Percentiles rank a stretch among this genome's conserved stretches.
Conservation (phyloP, 92 coral and sea anemone genomes). For the Desmophyllum pertusum region DNA sequence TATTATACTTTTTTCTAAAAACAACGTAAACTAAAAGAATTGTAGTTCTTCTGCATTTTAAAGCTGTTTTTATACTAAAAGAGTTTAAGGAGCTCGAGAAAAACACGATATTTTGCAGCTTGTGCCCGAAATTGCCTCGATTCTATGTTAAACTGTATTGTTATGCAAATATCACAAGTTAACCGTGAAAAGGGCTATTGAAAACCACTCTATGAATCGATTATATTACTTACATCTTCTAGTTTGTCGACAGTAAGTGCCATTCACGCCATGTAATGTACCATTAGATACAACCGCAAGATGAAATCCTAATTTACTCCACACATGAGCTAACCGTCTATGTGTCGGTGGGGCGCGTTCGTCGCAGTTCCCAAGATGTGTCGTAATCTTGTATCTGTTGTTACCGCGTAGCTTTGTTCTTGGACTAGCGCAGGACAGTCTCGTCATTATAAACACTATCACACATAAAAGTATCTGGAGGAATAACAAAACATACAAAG, state of each 20-base stretch:
- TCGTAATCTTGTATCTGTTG: neutral
- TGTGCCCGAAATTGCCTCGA: too few species aligned
- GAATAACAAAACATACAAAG: neutral
- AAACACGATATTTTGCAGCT: too few species aligned
- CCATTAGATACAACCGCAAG: constrained; percentile 58
- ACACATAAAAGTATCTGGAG: constrained; percentile 19
- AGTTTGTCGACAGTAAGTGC: constrained; percentile 49
- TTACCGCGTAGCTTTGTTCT: constrained; percentile 1
- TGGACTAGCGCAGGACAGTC: constrained; percentile 14
- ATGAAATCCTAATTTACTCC: constrained; percentile 68
- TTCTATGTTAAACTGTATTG: too few species aligned
- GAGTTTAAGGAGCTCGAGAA: too few species aligned
- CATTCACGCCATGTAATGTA: constrained; percentile 53
- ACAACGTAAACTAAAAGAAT: too few species aligned
- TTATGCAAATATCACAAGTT: too few species aligned
- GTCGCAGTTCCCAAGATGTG: constrained; percentile 14
- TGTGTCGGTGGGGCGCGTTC: constrained; percentile 49
- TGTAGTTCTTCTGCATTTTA: too few species aligned
- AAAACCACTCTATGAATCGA: too few species aligned
- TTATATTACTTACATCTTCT: constrained; percentile 63
- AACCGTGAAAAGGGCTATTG: too few species aligned
- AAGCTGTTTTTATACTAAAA: too few species aligned
- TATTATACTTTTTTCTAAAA: too few species aligned
- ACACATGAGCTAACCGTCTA: constrained; percentile 52
- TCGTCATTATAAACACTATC: neutral